Percentiles rank a stretch among this genome's conserved stretches.
Conservation (phyloP, 2,888 invertebrate genomes). For the Pemphredon lugubris region DNA sequence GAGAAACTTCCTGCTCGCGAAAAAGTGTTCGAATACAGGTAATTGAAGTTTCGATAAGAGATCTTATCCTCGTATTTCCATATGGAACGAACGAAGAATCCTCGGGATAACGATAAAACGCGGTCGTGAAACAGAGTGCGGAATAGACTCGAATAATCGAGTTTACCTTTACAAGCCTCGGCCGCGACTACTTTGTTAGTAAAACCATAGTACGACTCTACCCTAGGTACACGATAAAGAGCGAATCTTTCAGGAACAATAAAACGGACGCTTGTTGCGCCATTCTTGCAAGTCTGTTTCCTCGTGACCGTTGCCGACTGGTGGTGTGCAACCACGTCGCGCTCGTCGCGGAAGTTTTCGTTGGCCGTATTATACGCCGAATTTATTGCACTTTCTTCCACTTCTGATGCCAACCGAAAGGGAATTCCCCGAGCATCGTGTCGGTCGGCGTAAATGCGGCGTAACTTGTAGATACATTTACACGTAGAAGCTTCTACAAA, state of each 20-base stretch:
- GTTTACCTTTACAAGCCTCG: conserved; percentile 11
- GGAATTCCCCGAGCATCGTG: conserved; percentile 55
- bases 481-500: conserved; percentile 28
- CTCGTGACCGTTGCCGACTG: conserved; percentile 33
- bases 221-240: conserved; percentile 18
- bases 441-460: conserved; percentile 23
- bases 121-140: not conserved
- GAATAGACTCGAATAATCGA: conserved; percentile 3
- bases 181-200: conserved; percentile 26
- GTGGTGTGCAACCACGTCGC: conserved; percentile 27
- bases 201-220: conserved; percentile 8
- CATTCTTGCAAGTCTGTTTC: conserved; percentile 43
- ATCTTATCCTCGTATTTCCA: too few relatives aligned
- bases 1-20: too few relatives aligned
- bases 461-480: conserved; percentile 46
- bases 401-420: conserved; percentile 72
- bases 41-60: too few relatives aligned
- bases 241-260: conserved; percentile 50
- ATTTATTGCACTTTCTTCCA: conserved; percentile 75
- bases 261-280: conserved; percentile 65
- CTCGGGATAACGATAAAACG: too few relatives aligned
- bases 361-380: conserved; percentile 63
- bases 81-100: too few relatives aligned
- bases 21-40: too few relatives aligned
- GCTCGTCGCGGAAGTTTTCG: conserved; percentile 56